A percentile compares a stretch with the other conserved stretches of the same genome.
Conservation (phyloP, 1,140 invertebrate species). For the Drosophila equinoxialis region DNA sequence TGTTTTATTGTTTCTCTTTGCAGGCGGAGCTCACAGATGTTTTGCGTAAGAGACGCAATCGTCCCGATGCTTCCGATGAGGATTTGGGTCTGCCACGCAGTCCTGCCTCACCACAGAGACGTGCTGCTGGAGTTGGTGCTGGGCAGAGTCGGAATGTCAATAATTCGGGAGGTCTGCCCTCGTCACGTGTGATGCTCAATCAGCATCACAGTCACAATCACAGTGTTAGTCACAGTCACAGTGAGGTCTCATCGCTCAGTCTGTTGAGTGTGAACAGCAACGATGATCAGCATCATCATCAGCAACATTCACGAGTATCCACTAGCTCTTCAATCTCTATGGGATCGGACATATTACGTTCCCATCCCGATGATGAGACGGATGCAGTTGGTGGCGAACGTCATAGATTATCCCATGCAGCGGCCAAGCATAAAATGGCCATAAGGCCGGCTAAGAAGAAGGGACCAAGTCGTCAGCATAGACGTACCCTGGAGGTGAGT, state of each 20-base stretch:
- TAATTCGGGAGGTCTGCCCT: conserved; percentile 19
- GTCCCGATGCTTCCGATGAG: conserved; percentile 81
- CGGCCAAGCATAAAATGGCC: conserved; percentile 90
- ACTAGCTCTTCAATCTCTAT: conserved; percentile 52
- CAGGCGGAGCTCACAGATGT: conserved; percentile 82
- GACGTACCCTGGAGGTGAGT: conserved; percentile 85
- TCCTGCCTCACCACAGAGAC: conserved; percentile 76
- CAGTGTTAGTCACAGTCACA: conserved; percentile 28
- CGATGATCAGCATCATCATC: conserved; percentile 56
- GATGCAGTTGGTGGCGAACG: conserved; percentile 72
- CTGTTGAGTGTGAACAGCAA: conserved; percentile 72
- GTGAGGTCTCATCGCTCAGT: conserved; percentile 76
- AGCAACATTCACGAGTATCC: conserved; percentile 46
- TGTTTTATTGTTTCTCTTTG: background rate
- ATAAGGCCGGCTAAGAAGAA: conserved; percentile 89
- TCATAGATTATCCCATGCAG: conserved; percentile 89
- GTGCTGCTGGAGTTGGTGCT: conserved; percentile 24
- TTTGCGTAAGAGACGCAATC: conserved; percentile 77
- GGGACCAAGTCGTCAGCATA: conserved; percentile 87
- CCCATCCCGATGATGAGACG: conserved; percentile 60
- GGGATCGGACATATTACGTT: conserved; percentile 60
- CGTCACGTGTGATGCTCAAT: too few species aligned
- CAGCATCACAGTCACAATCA: conserved; percentile 17
- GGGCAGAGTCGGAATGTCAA: conserved; percentile 18
- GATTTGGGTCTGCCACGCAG: conserved; percentile 80